Conservation (phyloP, 2,113 vertebrate genomes). For the Atlantisia rogersi region DNA sequence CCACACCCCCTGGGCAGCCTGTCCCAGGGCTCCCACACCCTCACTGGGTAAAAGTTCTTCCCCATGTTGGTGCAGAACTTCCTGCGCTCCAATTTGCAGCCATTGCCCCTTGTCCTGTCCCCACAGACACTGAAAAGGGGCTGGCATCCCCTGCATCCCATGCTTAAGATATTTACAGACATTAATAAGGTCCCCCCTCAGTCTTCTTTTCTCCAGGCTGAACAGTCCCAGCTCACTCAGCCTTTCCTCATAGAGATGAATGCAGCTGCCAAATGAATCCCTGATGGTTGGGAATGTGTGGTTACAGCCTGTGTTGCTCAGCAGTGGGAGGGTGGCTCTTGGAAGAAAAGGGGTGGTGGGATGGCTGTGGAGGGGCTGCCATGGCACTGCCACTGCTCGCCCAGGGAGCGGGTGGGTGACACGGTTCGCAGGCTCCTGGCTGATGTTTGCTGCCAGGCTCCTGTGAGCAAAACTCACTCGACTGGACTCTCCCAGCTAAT, state of each 20-base stretch:
- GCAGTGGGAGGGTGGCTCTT: background rate
- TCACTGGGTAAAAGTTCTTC: too few species aligned
- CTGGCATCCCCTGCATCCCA: too few species aligned
- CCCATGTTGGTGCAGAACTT: too few species aligned
- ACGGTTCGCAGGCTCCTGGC: background rate
- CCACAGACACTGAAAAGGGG: too few species aligned
- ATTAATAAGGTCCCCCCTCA: too few species aligned
- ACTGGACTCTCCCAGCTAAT: slow-evolving; percentile 38
- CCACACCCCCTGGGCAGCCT: too few species aligned
- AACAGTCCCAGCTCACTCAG: too few species aligned
- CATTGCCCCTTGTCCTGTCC: too few species aligned
- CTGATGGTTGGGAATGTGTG: background rate
- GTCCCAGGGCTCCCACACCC: too few species aligned
- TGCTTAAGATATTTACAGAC: too few species aligned
- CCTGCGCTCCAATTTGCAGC: too few species aligned
- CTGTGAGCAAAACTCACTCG: background rate
- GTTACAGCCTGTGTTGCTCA: fast-evolving
- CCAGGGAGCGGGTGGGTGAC: background rate
- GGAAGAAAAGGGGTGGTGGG: background rate
- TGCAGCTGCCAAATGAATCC: background rate
- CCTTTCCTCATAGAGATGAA: background rate
- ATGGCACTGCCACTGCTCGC: fast-evolving
- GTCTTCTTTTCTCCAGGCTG: too few species aligned
- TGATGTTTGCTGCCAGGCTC: background rate
- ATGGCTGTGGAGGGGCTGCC: background rate